These are phyloP conservation scores for Triplophysa bombifrons DNA, from an alignment of 2,797 vertebrate genomes.

Conservation along the genomic window DNA sequence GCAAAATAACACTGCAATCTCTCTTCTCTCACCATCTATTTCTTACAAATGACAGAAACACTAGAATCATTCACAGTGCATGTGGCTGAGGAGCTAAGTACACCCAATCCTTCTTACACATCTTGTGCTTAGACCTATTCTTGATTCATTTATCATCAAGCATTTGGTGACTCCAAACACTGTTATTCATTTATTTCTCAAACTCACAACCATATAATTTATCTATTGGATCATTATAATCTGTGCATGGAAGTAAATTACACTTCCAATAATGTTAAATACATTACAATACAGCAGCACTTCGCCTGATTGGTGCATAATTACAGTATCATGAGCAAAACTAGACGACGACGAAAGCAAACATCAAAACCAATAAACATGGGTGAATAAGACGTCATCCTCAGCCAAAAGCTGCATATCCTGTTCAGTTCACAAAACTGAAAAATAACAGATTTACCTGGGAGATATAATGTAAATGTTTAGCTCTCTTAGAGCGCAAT, in stretches of 20 bases:
- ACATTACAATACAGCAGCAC: constrained; percentile 42
- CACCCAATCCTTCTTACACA: constrained; percentile 25
- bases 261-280: constrained; percentile 34
- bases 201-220: constrained; percentile 41
- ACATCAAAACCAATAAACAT: background rate
- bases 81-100: constrained; percentile 21
- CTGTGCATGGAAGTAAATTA: constrained; percentile 54
- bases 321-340: constrained; percentile 30
- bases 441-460: background rate
- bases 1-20: constrained; percentile 19
- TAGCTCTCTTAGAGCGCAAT: constrained; percentile 7
- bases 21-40: background rate
- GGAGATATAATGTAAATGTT: background rate
- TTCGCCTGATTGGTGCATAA: constrained; percentile 34
- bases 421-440: background rate
- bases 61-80: constrained; percentile 46
- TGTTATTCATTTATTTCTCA: constrained; percentile 46
- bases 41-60: constrained; percentile 36
- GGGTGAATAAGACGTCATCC: background rate
- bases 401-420: constrained; percentile 14
- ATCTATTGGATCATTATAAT: constrained; percentile 39
- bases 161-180: constrained; percentile 44
- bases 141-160: constrained; percentile 33
- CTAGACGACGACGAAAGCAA: background rate
- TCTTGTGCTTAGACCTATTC: constrained; percentile 40